phyloP scores from a whole-genome alignment of 2,888 invertebrate genomes.

The Cephus rjabovi region DNA sequence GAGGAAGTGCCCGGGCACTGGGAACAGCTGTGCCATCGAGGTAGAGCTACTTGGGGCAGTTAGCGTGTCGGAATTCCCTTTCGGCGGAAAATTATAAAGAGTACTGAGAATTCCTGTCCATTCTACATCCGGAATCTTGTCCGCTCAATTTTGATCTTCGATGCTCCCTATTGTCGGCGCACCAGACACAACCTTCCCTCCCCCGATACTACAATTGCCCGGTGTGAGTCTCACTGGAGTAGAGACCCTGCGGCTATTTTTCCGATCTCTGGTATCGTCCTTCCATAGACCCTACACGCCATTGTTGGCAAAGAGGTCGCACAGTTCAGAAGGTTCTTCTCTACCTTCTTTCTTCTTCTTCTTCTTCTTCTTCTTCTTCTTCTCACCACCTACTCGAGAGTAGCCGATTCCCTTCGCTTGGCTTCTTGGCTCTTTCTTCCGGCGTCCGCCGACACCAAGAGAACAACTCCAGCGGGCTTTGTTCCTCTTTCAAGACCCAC shows the following conservation, averaged over 20 bases:
- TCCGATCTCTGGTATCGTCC: background rate
- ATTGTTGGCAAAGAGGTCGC: too few relatives aligned
- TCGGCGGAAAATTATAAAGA: background rate
- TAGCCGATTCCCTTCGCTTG: too few relatives aligned
- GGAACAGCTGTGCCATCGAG: background rate
- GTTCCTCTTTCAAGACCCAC: background rate
- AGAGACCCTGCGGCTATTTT: background rate
- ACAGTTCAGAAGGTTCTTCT: too few relatives aligned
- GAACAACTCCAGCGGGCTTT: too few relatives aligned
- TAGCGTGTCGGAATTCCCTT: background rate
- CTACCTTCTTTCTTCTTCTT: too few relatives aligned
- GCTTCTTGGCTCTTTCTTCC: too few relatives aligned
- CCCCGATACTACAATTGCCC: background rate
- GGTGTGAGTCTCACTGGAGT: background rate
- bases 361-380: too few relatives aligned
- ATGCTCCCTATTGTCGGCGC: conserved; percentile 15
- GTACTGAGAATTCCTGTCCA: background rate
- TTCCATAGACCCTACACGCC: too few relatives aligned
- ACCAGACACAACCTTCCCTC: background rate
- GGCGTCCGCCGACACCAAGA: too few relatives aligned
- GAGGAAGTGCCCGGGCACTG: background rate
- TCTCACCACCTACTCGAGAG: too few relatives aligned
- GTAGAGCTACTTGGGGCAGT: background rate
- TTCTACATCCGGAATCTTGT: conserved; percentile 27
- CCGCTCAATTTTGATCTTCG: conserved; percentile 47